A percentile compares a stretch with the other conserved stretches of the same genome.
phyloP scores from a whole-genome alignment of 2,113 vertebrate species.

The Aptenodytes forsteri region DNA sequence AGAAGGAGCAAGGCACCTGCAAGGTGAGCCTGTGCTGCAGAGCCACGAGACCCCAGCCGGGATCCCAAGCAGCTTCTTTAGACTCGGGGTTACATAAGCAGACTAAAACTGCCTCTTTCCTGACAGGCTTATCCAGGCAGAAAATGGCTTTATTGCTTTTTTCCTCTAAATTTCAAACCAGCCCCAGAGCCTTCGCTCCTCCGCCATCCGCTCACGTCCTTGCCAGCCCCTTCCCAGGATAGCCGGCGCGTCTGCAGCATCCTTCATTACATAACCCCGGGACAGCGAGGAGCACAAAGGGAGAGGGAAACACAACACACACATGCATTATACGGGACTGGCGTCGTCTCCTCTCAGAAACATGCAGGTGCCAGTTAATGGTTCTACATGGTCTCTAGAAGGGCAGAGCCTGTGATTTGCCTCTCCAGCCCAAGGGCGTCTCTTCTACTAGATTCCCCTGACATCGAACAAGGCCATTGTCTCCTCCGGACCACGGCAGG shows the following conservation, averaged over 20 bases:
- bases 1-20: background rate
- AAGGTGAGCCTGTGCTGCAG: background rate
- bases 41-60: rapidly evolving
- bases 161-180: constrained; percentile 36
- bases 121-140: background rate
- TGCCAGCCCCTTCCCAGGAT: background rate
- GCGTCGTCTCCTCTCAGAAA: background rate
- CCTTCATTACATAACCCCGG: background rate
- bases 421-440: background rate
- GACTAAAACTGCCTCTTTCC: background rate
- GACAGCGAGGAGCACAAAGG: background rate
- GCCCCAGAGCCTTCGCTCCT: background rate
- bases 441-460: background rate
- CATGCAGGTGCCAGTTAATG: rapidly evolving
- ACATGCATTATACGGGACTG: rapidly evolving
- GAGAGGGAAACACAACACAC: background rate
- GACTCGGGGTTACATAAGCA: constrained; percentile 22
- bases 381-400: background rate
- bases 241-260: background rate
- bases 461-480: background rate
- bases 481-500: rapidly evolving
- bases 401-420: background rate
- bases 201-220: background rate
- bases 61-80: background rate
- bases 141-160: constrained; percentile 33